Evolutionary conservation across 2,797 vertebrate genomes (phyloP).

Genomic region (Coluber constrictor): DNA sequence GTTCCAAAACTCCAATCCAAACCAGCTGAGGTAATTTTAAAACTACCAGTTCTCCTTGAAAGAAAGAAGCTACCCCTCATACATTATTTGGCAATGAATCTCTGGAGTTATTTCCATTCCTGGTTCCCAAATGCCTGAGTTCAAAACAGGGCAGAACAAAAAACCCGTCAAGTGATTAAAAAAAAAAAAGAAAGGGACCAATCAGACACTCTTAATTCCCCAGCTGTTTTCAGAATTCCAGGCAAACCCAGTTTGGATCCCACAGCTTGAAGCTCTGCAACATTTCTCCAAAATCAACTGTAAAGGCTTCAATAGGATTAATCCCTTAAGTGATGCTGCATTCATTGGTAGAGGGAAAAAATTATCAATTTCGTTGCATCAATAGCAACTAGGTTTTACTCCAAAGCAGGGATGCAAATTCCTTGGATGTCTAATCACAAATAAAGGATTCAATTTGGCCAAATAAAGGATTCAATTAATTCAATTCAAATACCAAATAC

Average conservation of each 20-base stretch:
- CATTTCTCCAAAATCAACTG: neutral
- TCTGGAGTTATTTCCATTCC: neutral
- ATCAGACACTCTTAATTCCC: neutral
- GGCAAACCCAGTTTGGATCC: neutral
- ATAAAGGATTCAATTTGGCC: neutral
- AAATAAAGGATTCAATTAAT: neutral
- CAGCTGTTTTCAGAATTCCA: neutral
- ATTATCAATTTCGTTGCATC: neutral
- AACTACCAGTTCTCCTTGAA: neutral
- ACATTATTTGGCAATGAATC: neutral
- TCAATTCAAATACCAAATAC: neutral
- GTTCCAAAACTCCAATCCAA: neutral
- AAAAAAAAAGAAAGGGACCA: fast-evolving
- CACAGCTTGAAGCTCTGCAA: neutral
- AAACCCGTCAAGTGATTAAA: neutral
- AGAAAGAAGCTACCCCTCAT: neutral
- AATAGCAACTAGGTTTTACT: neutral
- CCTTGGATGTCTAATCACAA: neutral
- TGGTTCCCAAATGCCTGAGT: neutral
- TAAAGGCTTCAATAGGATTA: neutral
- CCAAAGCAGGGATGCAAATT: neutral
- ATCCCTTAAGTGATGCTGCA: neutral
- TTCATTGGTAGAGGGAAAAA: neutral
- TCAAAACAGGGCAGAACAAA: neutral
- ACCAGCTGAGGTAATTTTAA: neutral